These are phyloP conservation scores for Sisyra nigra DNA, from an alignment of 2,888 invertebrate species.

Conservation along the genomic window DNA sequence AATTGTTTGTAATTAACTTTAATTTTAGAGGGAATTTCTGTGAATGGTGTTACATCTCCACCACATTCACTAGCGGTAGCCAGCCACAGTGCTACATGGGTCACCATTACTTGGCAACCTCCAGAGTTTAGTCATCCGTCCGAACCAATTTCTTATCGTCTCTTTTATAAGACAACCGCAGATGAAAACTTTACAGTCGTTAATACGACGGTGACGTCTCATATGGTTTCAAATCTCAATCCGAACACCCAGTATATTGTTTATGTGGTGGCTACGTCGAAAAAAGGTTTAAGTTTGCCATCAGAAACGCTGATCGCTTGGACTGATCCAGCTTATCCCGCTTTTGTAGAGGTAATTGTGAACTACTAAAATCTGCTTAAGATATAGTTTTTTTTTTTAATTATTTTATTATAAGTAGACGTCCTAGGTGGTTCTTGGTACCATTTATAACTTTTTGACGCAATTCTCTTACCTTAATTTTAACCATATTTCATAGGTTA, in stretches of 20 bases:
- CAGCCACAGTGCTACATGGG: conserved; percentile 67
- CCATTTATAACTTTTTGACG: too few species aligned
- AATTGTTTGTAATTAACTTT: conserved; percentile 6
- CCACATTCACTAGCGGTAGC: conserved; percentile 66
- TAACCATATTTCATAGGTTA: too few species aligned
- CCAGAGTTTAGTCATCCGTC: conserved; percentile 69
- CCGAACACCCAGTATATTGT: conserved; percentile 73
- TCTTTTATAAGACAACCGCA: conserved; percentile 42
- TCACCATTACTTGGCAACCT: conserved; percentile 70
- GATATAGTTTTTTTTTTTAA: not conserved
- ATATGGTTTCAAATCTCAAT: conserved; percentile 50
- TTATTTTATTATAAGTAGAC: too few species aligned
- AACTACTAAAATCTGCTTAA: not conserved
- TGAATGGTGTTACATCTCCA: conserved; percentile 56
- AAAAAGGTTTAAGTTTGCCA: conserved; percentile 53
- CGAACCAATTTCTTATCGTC: conserved; percentile 62
- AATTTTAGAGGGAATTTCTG: conserved; percentile 6
- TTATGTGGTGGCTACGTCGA: conserved; percentile 54
- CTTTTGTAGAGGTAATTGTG: conserved; percentile 59
- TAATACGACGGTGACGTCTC: conserved; percentile 51
- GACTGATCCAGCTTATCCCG: conserved; percentile 78
- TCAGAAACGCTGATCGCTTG: conserved; percentile 72
- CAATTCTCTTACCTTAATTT: too few species aligned
- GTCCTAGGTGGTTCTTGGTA: too few species aligned
- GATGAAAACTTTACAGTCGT: conserved; percentile 41